Evolutionary conservation across 2,113 vertebrate species (phyloP).

Genomic region (Zingel zingel): DNA sequence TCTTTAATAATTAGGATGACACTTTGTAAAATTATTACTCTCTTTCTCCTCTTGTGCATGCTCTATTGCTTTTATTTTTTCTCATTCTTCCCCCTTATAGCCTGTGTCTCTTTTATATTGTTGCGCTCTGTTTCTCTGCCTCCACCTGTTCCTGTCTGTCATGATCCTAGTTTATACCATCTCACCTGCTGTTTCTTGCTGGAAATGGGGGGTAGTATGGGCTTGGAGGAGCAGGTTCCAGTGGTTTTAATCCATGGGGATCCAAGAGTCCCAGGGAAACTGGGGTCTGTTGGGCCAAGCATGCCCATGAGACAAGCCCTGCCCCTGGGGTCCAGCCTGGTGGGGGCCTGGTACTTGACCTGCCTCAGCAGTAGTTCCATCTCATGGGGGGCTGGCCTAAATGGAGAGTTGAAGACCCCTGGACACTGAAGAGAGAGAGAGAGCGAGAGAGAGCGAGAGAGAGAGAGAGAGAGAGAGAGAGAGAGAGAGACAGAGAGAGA

Average conservation of each 20-base stretch:
- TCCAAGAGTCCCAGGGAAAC: constrained; percentile 20
- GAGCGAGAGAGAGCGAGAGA: constrained; percentile 23
- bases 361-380: constrained; percentile 89
- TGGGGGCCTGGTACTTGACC: constrained; percentile 83
- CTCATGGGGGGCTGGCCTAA: constrained; percentile 87
- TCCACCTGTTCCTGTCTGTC: constrained; percentile 21
- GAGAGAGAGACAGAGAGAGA: not conserved
- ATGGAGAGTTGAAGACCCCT: constrained; percentile 94
- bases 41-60: constrained; percentile 16
- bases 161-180: not conserved
- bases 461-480: constrained; percentile 13
- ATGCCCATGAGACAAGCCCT: constrained; percentile 44
- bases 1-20: constrained; percentile 60
- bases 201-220: constrained; percentile 85
- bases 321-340: constrained; percentile 49
- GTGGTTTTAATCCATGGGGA: constrained; percentile 58
- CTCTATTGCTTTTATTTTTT: constrained; percentile 13
- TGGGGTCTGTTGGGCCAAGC: constrained; percentile 33
- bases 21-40: constrained; percentile 44
- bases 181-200: constrained; percentile 89
- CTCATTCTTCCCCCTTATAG: not conserved
- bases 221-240: constrained; percentile 51
- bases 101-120: not conserved
- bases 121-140: constrained; percentile 2
- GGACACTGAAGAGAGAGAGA: constrained; percentile 82